Percentiles rank a stretch among this genome's conserved stretches.
These are phyloP conservation scores for Equus quagga DNA, from an alignment of 2,113 vertebrate species.

Conservation along the genomic window DNA sequence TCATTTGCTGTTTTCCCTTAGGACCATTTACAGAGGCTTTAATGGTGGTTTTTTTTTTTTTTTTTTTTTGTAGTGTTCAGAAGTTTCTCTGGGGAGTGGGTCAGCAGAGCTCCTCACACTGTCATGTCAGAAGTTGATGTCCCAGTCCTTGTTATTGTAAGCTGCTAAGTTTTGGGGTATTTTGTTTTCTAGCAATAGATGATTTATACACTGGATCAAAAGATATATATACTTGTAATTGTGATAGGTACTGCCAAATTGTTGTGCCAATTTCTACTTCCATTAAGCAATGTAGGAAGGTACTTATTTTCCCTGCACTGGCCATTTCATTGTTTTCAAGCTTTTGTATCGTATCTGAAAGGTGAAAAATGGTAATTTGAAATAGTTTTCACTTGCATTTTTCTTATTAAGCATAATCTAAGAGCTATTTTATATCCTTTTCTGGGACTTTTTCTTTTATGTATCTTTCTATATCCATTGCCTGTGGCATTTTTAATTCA, in stretches of 20 bases:
- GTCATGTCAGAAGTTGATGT: background rate
- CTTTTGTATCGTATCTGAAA: background rate
- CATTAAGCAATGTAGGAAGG: background rate
- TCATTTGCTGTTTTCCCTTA: background rate
- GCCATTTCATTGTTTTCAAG: background rate
- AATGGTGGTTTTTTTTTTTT: background rate
- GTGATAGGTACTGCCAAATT: background rate
- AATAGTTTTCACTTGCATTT: slow-evolving; percentile 51
- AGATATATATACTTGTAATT: background rate
- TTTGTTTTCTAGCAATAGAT: slow-evolving; percentile 3
- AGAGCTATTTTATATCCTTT: background rate
- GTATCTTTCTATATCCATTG: slow-evolving; percentile 12
- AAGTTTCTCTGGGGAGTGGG: background rate
- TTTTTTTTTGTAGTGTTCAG: background rate
- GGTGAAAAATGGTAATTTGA: background rate
- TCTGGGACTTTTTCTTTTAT: slow-evolving; percentile 18
- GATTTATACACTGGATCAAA: background rate
- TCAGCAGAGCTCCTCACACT: background rate
- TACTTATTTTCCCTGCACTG: background rate
- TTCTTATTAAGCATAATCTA: background rate
- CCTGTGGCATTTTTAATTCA: background rate
- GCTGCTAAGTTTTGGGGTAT: background rate
- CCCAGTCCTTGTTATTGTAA: slow-evolving; percentile 35
- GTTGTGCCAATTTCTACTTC: background rate
- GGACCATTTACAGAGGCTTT: background rate